Base-by-base conservation (phyloP, 92 coral and sea anemone species). In the Epizoanthus illoricatus region DNA sequence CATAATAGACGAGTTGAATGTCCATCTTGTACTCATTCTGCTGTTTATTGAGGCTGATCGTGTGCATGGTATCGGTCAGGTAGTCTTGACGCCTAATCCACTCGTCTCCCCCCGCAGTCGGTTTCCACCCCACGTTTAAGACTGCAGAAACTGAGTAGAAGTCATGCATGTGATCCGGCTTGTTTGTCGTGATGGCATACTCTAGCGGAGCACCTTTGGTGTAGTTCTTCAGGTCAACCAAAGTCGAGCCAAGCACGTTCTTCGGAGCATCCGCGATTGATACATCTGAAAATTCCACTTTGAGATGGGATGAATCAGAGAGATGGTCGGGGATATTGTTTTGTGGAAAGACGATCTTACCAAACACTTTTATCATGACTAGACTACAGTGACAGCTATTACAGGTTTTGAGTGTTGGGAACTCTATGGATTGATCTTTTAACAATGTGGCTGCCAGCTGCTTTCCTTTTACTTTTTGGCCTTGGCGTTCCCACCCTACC, bases 41-140 rank as follows among this genome's bases (percentile, higher is more conserved):
- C 33, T 80, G 36, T 64, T 61, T 45, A 15, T 28, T 83, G 47
- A 87, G 74, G 69, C 81, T 75, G 54, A 87, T 81, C 18, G 58
- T n/a, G 19, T 87, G 86, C 56, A 65, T 75, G 9, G 90, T 83
- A 23, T 87, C 90, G 13, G 74, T 87, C 18, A 87, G 20, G 18
- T 60, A 87, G 36, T 87, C 90, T 5, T 75, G 65, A 4, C 42
- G 70, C 1, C 90, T 54, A 15, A 87, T 58, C 90, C 90, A 87
- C 28, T 87, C 90, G 10, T 75, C 57, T 4, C 80, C 84, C 7
- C 82, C 71, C 0, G 23, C 56, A 20, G 61, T 59, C 28, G 90
- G 68, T 60, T 83, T 82, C 90, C 90, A 87, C 3, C 90, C 90
- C 16, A 87, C 87, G 63, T 87, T 87, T 17, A 87, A 74, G 9